These are phyloP conservation scores for Oreochromis tanganicae DNA, from an alignment of 2,113 vertebrate genomes.

Conservation along the genomic window DNA sequence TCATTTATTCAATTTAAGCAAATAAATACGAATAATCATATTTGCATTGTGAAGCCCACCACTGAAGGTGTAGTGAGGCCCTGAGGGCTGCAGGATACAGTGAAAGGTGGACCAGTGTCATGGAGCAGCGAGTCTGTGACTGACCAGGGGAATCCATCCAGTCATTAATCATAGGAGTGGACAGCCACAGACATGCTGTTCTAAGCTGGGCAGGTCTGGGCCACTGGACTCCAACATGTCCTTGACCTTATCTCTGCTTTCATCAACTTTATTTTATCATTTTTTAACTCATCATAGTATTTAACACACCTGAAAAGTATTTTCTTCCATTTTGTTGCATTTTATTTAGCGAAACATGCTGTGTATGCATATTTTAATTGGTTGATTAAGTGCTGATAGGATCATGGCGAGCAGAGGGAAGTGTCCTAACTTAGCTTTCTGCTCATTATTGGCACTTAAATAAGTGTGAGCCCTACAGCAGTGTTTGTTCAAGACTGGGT, in stretches of 20 bases:
- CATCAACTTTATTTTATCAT: background rate
- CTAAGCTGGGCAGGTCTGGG: slow-evolving; percentile 61
- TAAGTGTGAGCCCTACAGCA: slow-evolving; percentile 27
- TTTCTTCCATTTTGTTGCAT: background rate
- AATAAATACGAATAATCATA: background rate
- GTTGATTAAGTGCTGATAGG: slow-evolving; percentile 19
- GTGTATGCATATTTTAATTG: background rate
- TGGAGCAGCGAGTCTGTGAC: slow-evolving; percentile 43
- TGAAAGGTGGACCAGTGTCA: slow-evolving; percentile 58
- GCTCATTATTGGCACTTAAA: slow-evolving; percentile 14
- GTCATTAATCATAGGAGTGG: slow-evolving; percentile 89
- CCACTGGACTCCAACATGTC: slow-evolving; percentile 18
- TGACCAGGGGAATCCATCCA: slow-evolving; percentile 74
- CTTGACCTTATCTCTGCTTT: slow-evolving; percentile 39
- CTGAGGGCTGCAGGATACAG: slow-evolving; percentile 30
- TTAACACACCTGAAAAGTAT: background rate
- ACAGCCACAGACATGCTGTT: slow-evolving; percentile 73
- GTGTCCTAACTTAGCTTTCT: slow-evolving; percentile 11
- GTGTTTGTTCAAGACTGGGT: slow-evolving; percentile 4
- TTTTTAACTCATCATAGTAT: background rate
- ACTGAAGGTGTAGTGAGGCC: background rate
- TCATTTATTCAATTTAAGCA: background rate
- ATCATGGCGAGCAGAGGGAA: background rate
- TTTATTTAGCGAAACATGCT: background rate
- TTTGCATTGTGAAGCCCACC: background rate